Percentiles rank a stretch among this genome's conserved stretches.
Conservation (phyloP, 2,797 vertebrate genomes). For the Otolemur crassicaudatus region DNA sequence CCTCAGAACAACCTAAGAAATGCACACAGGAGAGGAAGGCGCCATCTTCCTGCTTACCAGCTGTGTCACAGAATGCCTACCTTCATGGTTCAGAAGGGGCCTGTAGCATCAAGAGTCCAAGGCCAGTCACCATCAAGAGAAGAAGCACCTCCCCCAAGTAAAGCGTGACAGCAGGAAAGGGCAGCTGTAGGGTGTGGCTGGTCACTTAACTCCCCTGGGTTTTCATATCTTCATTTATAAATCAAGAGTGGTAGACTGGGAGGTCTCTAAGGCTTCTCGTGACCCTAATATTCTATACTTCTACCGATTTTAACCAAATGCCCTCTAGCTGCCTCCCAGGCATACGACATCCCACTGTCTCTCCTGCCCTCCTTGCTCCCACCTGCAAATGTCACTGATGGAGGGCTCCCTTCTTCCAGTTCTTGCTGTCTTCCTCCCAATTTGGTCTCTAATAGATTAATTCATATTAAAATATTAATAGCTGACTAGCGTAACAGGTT, state of each 20-base stretch:
- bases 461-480: conserved; percentile 24
- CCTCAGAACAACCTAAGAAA: background rate
- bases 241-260: too few species aligned
- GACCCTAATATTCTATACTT: background rate
- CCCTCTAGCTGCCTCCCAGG: background rate
- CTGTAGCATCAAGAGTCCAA: background rate
- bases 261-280: background rate
- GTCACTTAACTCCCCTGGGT: background rate
- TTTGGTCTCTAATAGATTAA: background rate
- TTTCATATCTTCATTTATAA: background rate
- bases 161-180: background rate
- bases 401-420: background rate
- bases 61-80: background rate
- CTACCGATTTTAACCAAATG: background rate
- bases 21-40: background rate
- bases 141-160: background rate
- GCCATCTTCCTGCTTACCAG: background rate
- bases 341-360: fast-evolving
- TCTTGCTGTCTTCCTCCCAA: background rate
- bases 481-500: background rate
- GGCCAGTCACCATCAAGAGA: background rate
- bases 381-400: background rate
- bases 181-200: background rate
- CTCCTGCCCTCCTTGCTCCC: background rate
- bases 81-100: background rate